Base-by-base conservation (phyloP, 2,888 invertebrate genomes). In the Sceliomorpha sp. region DNA sequence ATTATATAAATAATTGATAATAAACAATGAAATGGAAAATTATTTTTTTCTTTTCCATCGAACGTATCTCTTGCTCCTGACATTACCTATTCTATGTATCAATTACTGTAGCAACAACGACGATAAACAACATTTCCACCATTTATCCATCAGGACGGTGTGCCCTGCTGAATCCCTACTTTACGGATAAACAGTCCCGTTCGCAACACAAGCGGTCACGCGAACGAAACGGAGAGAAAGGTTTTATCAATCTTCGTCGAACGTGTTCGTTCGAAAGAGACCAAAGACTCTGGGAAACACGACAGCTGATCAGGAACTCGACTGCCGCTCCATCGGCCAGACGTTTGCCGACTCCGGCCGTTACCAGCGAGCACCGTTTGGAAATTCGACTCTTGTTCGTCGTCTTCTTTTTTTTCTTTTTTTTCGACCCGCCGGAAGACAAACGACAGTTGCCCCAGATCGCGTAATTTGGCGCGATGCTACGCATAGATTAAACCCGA, bases 401-500 rank as follows among this genome's bases (percentile, higher is more conserved):
- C 9, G 10, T 31, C 9, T 9, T 31, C 10, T 31, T 31, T 10
- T 6, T 9, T 9, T 6, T 20, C n/a, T n/a, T n/a, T 29, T n/a
- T 42, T 58, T 59, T 48, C 34, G 34, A 24, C 29, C 40, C 32
- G 15, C 36, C 26, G 34, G 29, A 45, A 62, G 39, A 53, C 53
- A 31, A 62, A 53, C 26, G 15, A 47, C 26, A n/a, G 27, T 9
- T 10, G 40, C 47, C 53, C 45, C 45, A 53, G 63, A 63, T 63
- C 32, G 36, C 13, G 56, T 56, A 56, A 64, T 56, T 63, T 55
- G 40, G 56, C 29, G 42, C 48, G 48, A 20, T 37, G 44, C 31
- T 56, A 50, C 40, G 31, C 63, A 50, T 64, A 64, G 50, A 64
- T 64, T 64, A 44, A 56, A 64, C 56, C n/a, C 42, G 64, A 55